Conservation (phyloP, 2,888 invertebrate species). For the Xestoiulus laeticollis region DNA sequence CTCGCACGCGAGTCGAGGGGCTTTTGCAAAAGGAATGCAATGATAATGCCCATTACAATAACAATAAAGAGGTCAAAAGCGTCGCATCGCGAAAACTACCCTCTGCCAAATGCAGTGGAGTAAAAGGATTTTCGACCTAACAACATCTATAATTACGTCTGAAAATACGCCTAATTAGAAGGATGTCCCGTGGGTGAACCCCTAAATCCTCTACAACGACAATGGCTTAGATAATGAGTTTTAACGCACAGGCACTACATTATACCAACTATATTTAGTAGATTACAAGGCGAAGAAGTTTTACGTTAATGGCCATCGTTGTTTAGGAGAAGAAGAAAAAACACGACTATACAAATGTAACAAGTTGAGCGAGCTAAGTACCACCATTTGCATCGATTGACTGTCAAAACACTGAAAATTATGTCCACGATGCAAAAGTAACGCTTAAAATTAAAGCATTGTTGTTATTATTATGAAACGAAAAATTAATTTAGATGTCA, state of each 20-base stretch:
- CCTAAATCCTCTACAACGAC: neutral
- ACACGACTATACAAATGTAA: neutral
- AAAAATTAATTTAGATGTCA: neutral
- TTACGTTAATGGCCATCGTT: conserved; percentile 24
- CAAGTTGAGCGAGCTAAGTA: conserved; percentile 25
- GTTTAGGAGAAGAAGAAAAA: neutral
- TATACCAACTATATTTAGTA: conserved; percentile 4
- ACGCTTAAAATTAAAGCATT: neutral
- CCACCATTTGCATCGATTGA: neutral
- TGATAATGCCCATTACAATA: neutral
- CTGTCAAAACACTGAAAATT: neutral
- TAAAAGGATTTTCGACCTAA: neutral
- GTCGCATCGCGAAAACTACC: neutral
- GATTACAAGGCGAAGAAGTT: conserved; percentile 31
- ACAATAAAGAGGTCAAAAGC: neutral
- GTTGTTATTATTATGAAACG: neutral
- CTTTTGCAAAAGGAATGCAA: neutral
- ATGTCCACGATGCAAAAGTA: neutral
- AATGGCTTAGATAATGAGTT: conserved; percentile 44
- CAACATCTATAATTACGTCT: conserved; percentile 23
- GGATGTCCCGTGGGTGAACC: conserved; percentile 42
- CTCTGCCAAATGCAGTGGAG: neutral
- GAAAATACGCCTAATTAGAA: conserved; percentile 38
- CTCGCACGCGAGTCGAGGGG: neutral
- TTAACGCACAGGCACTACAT: neutral